A percentile compares a stretch with the other conserved stretches of the same genome.
phyloP scores from a whole-genome alignment of 2,797 vertebrate species.

The Muraenolepis orangiensis region DNA sequence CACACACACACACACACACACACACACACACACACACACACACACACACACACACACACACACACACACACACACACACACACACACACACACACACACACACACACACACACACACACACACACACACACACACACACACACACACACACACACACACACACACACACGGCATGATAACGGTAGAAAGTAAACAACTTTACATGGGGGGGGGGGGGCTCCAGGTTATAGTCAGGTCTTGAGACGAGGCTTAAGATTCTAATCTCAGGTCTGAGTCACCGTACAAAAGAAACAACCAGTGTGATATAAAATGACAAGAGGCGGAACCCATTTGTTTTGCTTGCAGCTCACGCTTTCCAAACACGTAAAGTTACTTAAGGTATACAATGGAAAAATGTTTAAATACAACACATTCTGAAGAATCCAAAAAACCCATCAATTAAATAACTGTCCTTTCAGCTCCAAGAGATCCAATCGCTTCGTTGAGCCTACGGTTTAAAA shows the following conservation, averaged over 20 bases:
- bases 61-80: conserved; percentile 66
- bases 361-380: conserved; percentile 28
- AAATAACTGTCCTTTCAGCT: conserved; percentile 22
- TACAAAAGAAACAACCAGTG: conserved; percentile 30
- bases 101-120: conserved; percentile 66
- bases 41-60: conserved; percentile 66
- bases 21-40: conserved; percentile 66
- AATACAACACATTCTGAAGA: conserved; percentile 46
- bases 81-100: conserved; percentile 66
- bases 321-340: conserved; percentile 56
- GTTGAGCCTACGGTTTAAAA: conserved; percentile 49
- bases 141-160: conserved; percentile 66
- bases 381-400: conserved; percentile 54
- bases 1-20: conserved; percentile 66
- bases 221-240: conserved; percentile 31
- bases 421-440: conserved; percentile 49
- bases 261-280: conserved; percentile 39
- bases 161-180: conserved; percentile 57
- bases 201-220: background rate
- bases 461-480: conserved; percentile 43
- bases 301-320: conserved; percentile 42
- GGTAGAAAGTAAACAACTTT: conserved; percentile 47
- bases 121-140: conserved; percentile 66
- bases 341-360: conserved; percentile 39
- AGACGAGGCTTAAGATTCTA: conserved; percentile 45